A percentile compares a stretch with the other conserved stretches of the same genome.
Evolutionary conservation across 2,113 vertebrate genomes (phyloP).

Genomic region (Sula dactylatra): DNA sequence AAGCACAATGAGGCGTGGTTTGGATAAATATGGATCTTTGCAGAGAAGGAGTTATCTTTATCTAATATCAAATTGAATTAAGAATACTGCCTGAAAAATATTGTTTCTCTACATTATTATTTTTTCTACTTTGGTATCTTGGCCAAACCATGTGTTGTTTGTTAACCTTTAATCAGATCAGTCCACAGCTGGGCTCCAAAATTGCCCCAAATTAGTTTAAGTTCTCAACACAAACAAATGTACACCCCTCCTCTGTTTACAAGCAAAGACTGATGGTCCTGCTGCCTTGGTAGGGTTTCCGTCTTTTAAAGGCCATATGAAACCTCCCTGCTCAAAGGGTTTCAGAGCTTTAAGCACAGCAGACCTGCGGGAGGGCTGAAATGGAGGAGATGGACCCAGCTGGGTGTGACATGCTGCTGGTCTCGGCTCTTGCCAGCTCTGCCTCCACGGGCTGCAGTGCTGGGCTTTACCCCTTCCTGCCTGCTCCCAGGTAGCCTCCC

Average conservation of each 20-base stretch:
- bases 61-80: neutral
- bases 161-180: neutral
- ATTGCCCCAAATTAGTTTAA: neutral
- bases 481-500: neutral
- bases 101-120: neutral
- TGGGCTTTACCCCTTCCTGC: neutral
- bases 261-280: neutral
- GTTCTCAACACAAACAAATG: neutral
- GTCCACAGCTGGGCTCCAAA: neutral
- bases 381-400: neutral
- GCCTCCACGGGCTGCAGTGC: neutral
- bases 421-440: neutral
- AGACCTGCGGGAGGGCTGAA: neutral
- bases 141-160: neutral
- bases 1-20: neutral
- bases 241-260: neutral
- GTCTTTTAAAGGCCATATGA: neutral
- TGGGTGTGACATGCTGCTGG: neutral
- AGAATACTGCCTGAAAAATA: neutral
- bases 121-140: neutral
- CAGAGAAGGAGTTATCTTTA: neutral
- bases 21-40: neutral
- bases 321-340: neutral
- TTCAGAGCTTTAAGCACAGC: neutral
- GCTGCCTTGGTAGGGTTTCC: neutral